phyloP scores from a whole-genome alignment of 2,797 vertebrate genomes.

The Morelia viridis region DNA sequence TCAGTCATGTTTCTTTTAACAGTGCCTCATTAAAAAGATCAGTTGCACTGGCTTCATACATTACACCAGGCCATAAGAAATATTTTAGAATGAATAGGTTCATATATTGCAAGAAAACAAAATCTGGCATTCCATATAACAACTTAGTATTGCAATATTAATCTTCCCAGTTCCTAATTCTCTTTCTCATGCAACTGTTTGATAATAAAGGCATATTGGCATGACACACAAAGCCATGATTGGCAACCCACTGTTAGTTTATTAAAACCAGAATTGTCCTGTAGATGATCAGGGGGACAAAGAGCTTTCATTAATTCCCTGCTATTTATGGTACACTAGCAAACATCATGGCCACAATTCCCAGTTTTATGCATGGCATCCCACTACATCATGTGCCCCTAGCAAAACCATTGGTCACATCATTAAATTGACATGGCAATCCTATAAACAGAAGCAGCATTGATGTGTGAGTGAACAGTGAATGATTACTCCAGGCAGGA shows the following conservation, averaged over 20 bases:
- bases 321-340: background rate
- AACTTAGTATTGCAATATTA: background rate
- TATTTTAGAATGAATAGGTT: background rate
- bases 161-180: background rate
- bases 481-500: background rate
- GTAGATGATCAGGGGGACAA: background rate
- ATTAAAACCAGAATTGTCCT: background rate
- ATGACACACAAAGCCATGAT: background rate
- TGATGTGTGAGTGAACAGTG: background rate
- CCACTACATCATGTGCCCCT: background rate
- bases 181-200: background rate
- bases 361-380: background rate
- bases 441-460: background rate
- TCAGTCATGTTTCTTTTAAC: background rate
- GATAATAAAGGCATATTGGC: background rate
- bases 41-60: background rate
- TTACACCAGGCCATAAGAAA: background rate
- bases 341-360: background rate
- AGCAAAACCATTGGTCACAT: background rate
- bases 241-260: background rate
- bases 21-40: background rate
- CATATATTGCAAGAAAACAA: background rate
- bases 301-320: background rate
- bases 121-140: background rate
- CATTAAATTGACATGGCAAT: background rate